phyloP scores from a whole-genome alignment of 1,140 invertebrate genomes.

The Zophobas atratus region DNA sequence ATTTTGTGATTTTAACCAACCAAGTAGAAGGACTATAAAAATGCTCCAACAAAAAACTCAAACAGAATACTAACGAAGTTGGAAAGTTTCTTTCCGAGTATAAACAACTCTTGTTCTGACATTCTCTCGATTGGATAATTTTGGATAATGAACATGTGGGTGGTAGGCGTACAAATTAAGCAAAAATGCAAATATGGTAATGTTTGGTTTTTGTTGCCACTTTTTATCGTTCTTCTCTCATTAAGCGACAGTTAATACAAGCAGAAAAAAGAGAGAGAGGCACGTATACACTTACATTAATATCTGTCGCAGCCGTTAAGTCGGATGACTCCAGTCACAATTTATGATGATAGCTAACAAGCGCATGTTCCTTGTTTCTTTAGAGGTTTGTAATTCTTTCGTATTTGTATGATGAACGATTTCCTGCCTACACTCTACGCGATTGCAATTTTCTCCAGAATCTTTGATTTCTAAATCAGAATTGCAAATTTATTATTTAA shows the following conservation, averaged over 20 bases:
- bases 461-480: conserved; percentile 39
- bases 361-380: conserved; percentile 50
- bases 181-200: not conserved
- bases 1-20: no score
- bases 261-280: conserved; percentile 32
- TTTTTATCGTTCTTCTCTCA: conserved; percentile 35
- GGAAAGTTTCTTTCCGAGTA: not conserved
- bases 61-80: conserved; percentile 15
- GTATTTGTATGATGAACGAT: conserved; percentile 51
- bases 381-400: conserved; percentile 50
- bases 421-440: conserved; percentile 37
- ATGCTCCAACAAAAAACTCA: no score
- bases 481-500: conserved; percentile 41
- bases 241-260: conserved; percentile 47
- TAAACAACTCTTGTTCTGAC: conserved; percentile 20
- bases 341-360: conserved; percentile 53
- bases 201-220: conserved; percentile 6
- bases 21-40: no score
- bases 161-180: conserved; percentile 7
- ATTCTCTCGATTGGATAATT: conserved; percentile 8
- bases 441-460: conserved; percentile 41
- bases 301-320: conserved; percentile 48
- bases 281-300: conserved; percentile 49
- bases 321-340: conserved; percentile 48
- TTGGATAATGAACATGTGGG: conserved; percentile 30